These are phyloP conservation scores for Paguma larvata DNA, from an alignment of 2,797 vertebrate genomes.

Conservation along the genomic window DNA sequence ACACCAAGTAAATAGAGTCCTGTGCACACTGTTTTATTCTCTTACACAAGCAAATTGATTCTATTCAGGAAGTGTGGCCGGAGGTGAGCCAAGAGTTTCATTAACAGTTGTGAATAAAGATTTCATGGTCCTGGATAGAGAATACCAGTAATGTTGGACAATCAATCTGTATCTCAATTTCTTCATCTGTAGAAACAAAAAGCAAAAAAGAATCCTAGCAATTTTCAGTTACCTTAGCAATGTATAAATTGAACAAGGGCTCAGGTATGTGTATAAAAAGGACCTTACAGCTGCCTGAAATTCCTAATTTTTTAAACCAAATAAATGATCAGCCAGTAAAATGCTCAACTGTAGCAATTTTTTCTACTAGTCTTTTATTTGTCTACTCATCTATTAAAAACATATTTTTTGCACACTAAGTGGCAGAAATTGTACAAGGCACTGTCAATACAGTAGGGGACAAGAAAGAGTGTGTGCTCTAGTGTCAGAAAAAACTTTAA, in stretches of 20 bases:
- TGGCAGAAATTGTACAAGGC: background rate
- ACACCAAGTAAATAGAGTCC: background rate
- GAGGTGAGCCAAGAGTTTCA: conserved; percentile 39
- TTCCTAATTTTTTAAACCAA: conserved; percentile 40
- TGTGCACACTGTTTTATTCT: background rate
- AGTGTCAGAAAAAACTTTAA: background rate
- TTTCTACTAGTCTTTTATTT: conserved; percentile 6
- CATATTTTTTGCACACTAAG: background rate
- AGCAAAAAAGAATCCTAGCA: background rate
- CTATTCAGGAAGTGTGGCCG: conserved; percentile 14
- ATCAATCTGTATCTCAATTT: conserved; percentile 40
- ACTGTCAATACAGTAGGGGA: background rate
- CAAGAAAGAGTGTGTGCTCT: background rate
- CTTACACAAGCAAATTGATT: background rate
- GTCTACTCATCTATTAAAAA: background rate
- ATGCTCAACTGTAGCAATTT: background rate
- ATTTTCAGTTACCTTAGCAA: conserved; percentile 36
- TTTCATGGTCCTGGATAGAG: background rate
- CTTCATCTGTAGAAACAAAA: conserved; percentile 35
- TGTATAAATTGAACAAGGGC: background rate
- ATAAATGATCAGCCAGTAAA: background rate
- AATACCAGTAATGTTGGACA: background rate
- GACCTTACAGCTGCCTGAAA: background rate
- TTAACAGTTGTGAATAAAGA: conserved; percentile 30
- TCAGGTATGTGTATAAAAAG: background rate